Base-by-base conservation (phyloP, 2,113 vertebrate genomes). In the Diadophis punctatus region DNA sequence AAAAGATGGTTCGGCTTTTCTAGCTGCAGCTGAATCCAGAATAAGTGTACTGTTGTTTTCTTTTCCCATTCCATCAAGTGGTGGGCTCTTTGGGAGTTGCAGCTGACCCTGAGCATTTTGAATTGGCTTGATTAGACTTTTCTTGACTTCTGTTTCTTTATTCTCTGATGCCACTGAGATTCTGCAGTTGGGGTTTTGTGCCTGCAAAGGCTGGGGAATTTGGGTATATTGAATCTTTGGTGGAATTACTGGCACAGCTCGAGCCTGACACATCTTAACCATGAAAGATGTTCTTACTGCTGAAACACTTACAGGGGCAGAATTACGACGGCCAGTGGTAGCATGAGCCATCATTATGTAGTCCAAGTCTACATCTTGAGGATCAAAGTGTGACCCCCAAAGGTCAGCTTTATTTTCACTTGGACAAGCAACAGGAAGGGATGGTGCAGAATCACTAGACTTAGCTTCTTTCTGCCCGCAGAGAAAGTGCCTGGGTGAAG, bases 151-250 rank as follows among this genome's bases (percentile, higher is more conserved):
- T 89, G 93, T 86, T 90, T 98, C 98, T 94, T 96, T 98, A 51
- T 95, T 97, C 25, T 97, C 96, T 0, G 93, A 52, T 0, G 90
- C 89, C 0, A 68, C 87, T 87, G 93, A 46, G 18, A 88, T 95
- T 34, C 84, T 94, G 9, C 95, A 90, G 30, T 96, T 95, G 0
- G 96, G 0, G 0, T 97, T 97, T 90, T 98, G 98, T 34, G 98
- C 97, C 0, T 97, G 98, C 89, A 98, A 97, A 2, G 98, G 98
- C 95, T 98, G 98, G 84, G 99, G 99, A 95, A 99, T 98, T 96
- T 99, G 98, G 2, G 98, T 99, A 95, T 99, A 99, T 96, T 99
- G 99, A 95, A 99, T 96, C 96, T 99, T 99, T 4, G 99, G 99
- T 0, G 99, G 98, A 95, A 99, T 97, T 58, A 99, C 99, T 0